These are phyloP conservation scores for Aradophagus sp. DNA, from an alignment of 1,140 invertebrate species.

Conservation along the genomic window DNA sequence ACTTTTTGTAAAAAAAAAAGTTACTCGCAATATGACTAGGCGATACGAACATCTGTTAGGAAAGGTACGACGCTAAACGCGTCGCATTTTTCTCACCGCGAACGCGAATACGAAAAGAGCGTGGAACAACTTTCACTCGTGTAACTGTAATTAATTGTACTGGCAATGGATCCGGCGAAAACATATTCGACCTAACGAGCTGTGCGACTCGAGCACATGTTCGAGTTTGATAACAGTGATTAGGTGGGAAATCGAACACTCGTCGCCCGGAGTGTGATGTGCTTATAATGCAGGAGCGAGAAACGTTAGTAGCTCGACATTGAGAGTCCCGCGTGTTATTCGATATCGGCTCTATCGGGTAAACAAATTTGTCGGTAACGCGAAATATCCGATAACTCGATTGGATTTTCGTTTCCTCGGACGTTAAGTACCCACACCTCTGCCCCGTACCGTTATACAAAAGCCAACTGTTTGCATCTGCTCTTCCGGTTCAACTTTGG, in stretches of 20 bases:
- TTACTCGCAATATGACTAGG: no score
- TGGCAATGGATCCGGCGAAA: constrained; percentile 4
- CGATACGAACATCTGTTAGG: no score
- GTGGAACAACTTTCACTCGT: not conserved
- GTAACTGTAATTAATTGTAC: constrained; percentile 25
- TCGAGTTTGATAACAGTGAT: constrained; percentile 42
- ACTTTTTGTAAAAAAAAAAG: no score
- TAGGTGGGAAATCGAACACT: constrained; percentile 45
- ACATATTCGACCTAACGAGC: constrained; percentile 33
- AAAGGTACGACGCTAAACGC: no score
- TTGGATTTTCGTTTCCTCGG: constrained; percentile 20
- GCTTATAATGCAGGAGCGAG: constrained; percentile 16
- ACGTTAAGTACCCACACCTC: constrained; percentile 20
- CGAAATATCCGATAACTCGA: constrained; percentile 10
- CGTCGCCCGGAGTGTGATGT: constrained; percentile 4
- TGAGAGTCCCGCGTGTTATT: constrained; percentile 4
- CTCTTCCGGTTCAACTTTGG: constrained; percentile 34
- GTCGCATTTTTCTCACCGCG: no score
- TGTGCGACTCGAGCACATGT: constrained; percentile 37
- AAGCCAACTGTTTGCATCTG: constrained; percentile 29
- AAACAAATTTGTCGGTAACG: constrained; percentile 23
- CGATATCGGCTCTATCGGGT: constrained; percentile 13
- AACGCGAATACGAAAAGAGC: not conserved
- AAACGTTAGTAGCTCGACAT: constrained; percentile 18
- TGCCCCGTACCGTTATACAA: constrained; percentile 17